These are phyloP conservation scores for Coenobita brevimanus DNA, from an alignment of 1,140 invertebrate species.

Conservation along the genomic window DNA sequence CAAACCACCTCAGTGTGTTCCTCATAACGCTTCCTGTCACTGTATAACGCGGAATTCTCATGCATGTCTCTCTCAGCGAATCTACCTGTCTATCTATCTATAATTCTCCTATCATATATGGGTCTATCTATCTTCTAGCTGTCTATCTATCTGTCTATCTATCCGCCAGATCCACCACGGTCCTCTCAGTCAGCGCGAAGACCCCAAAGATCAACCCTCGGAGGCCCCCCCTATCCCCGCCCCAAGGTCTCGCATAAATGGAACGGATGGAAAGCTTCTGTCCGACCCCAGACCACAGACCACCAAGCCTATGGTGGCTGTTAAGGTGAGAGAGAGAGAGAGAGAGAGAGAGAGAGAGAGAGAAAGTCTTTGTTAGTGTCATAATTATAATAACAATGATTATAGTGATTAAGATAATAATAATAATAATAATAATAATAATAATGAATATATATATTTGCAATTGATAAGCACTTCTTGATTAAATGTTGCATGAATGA, in stretches of 20 bases:
- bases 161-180: constrained; percentile 55
- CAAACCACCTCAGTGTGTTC: too few relatives aligned
- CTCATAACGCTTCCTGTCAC: too few relatives aligned
- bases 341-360: constrained; percentile 36
- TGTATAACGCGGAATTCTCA: too few relatives aligned
- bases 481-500: too few relatives aligned
- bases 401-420: too few relatives aligned
- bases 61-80: too few relatives aligned
- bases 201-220: not conserved
- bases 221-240: constrained; percentile 50
- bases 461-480: too few relatives aligned
- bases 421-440: too few relatives aligned
- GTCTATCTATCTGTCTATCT: not conserved
- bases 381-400: not conserved
- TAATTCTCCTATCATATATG: too few relatives aligned
- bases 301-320: constrained; percentile 61
- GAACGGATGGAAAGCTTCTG: constrained; percentile 31
- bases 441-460: too few relatives aligned
- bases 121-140: not conserved
- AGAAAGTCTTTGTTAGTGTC: not conserved
- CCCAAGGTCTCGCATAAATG: constrained; percentile 55
- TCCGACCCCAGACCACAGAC: constrained; percentile 16
- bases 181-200: constrained; percentile 38
- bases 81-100: too few relatives aligned
- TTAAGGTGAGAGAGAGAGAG: constrained; percentile 58